Evolutionary conservation across 2,113 vertebrate species (phyloP).

Genomic region (Stigmatopora nigra): DNA sequence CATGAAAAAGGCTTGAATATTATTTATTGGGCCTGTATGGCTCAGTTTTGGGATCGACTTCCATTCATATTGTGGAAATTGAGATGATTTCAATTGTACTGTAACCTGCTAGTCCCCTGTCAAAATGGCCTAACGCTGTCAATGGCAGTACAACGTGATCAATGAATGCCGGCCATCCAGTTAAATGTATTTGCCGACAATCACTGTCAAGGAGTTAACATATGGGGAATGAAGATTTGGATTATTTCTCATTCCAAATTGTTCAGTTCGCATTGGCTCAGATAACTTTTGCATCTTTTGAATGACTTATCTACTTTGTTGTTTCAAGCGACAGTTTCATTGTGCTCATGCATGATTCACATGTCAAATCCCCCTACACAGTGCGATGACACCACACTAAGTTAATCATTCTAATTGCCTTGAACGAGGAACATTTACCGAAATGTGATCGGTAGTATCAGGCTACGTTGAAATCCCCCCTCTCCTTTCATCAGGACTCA

Average conservation of each 20-base stretch:
- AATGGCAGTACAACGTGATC: too few species aligned
- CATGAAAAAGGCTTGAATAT: neutral
- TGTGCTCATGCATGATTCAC: conserved; percentile 33
- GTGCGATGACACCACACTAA: conserved; percentile 34
- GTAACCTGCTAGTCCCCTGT: too few species aligned
- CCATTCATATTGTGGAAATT: too few species aligned
- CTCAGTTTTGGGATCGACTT: too few species aligned
- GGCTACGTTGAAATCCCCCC: conserved; percentile 47
- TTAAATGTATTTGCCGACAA: too few species aligned
- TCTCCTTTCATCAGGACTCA: conserved; percentile 54
- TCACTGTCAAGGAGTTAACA: too few species aligned
- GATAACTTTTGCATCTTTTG: neutral
- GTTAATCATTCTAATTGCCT: conserved; percentile 66
- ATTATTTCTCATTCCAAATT: neutral
- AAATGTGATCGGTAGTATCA: conserved; percentile 61
- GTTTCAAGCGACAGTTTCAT: neutral
- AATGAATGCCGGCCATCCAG: too few species aligned
- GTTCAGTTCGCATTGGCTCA: neutral
- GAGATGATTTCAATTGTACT: too few species aligned
- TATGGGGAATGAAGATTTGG: neutral
- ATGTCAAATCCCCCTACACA: conserved; percentile 30
- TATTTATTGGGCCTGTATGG: neutral
- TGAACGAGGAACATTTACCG: conserved; percentile 65
- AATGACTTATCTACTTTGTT: neutral
- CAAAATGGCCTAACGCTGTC: too few species aligned